These are phyloP conservation scores for Echinometra lucunter DNA, from an alignment of 53 echinoderm and acorn worm genomes.

Conservation along the genomic window DNA sequence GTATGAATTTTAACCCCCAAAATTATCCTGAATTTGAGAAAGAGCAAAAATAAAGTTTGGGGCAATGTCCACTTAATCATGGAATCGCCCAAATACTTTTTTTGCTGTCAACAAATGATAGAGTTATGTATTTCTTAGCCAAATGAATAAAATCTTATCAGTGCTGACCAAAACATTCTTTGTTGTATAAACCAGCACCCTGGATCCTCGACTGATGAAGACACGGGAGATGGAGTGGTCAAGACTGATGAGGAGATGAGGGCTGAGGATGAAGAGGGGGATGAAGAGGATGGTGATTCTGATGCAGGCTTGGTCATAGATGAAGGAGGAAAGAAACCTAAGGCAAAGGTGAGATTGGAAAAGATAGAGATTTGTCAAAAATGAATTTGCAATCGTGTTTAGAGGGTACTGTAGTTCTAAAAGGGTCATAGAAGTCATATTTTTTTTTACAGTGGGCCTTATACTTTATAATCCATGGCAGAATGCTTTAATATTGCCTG, in stretches of 20 bases:
- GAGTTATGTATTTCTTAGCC: too few species aligned
- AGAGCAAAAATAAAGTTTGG: too few species aligned
- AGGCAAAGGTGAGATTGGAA: neutral
- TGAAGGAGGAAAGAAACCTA: constrained; percentile 71
- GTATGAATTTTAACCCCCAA: too few species aligned
- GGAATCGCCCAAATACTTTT: too few species aligned
- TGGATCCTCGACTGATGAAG: constrained; percentile 75
- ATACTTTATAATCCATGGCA: neutral
- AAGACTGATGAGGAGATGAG: constrained; percentile 66
- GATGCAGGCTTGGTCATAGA: constrained; percentile 69
- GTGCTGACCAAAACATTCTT: neutral
- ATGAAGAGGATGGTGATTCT: constrained; percentile 64
- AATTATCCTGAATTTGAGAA: too few species aligned
- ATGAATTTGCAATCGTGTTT: too few species aligned
- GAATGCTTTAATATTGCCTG: neutral
- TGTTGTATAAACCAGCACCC: constrained; percentile 40
- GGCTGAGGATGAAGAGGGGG: constrained; percentile 56
- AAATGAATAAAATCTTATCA: neutral
- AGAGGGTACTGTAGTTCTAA: too few species aligned
- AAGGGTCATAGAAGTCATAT: too few species aligned
- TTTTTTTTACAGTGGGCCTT: neutral
- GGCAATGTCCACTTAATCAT: too few species aligned
- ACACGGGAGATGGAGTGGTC: constrained; percentile 53
- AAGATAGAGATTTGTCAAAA: neutral
- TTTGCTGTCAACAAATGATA: too few species aligned